phyloP scores from a whole-genome alignment of 2,113 vertebrate species.

The Sapayoa aenigma region DNA sequence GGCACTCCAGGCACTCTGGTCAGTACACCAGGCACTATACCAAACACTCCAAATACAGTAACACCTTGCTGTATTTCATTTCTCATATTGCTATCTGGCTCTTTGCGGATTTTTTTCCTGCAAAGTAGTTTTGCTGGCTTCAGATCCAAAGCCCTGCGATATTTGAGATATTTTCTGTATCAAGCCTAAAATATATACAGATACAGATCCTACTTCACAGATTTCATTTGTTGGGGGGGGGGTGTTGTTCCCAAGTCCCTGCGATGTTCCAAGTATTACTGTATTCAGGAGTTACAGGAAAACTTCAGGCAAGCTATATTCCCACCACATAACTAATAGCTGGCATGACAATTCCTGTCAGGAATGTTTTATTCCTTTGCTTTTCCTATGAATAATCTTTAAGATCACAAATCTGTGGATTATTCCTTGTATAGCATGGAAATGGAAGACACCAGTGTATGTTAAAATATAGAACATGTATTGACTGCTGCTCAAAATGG shows the following conservation, averaged over 20 bases:
- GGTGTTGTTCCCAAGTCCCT: too few relatives aligned
- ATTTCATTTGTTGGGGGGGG: too few relatives aligned
- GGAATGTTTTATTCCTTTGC: background rate
- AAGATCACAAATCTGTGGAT: background rate
- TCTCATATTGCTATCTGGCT: too few relatives aligned
- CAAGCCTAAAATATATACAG: too few relatives aligned
- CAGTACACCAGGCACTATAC: background rate
- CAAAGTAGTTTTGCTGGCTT: too few relatives aligned
- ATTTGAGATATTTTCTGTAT: too few relatives aligned
- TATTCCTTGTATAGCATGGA: background rate
- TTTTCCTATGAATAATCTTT: background rate
- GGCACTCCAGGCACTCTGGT: background rate
- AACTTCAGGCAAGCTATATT: background rate
- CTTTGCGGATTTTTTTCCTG: too few relatives aligned
- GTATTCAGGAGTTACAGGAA: background rate
- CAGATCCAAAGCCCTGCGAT: too few relatives aligned
- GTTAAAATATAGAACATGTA: background rate
- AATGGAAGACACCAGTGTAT: background rate
- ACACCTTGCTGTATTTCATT: too few relatives aligned
- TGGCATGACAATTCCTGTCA: background rate
- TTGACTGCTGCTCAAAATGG: background rate
- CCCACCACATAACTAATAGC: fast-evolving
- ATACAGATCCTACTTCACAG: too few relatives aligned
- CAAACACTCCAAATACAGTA: background rate
- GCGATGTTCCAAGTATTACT: too few relatives aligned